Conservation (phyloP, 2,113 vertebrate species). For the Loxodonta africana region DNA sequence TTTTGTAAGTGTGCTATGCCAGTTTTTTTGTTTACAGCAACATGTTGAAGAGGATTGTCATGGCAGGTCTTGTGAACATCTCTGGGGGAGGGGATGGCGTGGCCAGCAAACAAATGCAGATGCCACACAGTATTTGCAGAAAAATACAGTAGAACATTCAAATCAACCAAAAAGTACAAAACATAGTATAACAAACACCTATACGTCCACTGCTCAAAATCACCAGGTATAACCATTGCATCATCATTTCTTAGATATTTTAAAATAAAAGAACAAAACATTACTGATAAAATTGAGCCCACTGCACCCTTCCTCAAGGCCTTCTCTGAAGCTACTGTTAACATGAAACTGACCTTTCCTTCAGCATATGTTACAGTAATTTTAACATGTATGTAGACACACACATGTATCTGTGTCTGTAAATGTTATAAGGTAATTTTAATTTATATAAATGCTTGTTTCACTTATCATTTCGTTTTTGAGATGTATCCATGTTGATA, state of each 20-base stretch:
- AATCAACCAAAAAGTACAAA: too few relatives aligned
- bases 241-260: not conserved
- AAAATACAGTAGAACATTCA: too few relatives aligned
- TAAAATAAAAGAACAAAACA: not conserved
- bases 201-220: not conserved
- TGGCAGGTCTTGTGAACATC: too few relatives aligned
- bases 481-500: too few relatives aligned
- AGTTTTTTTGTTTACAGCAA: not conserved
- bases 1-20: too few relatives aligned
- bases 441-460: not conserved
- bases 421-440: not conserved
- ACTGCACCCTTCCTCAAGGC: not conserved
- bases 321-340: fast-evolving
- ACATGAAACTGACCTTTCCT: not conserved
- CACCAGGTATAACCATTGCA: not conserved
- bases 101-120: too few relatives aligned
- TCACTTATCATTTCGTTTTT: not conserved
- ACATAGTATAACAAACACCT: too few relatives aligned
- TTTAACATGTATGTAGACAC: not conserved
- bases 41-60: too few relatives aligned
- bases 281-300: not conserved
- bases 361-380: not conserved
- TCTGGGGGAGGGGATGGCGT: too few relatives aligned
- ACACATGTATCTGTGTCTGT: not conserved
- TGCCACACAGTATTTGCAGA: too few relatives aligned